phyloP scores from a whole-genome alignment of 2,888 invertebrate genomes.

The Amblyjoppa fuscipennis region DNA sequence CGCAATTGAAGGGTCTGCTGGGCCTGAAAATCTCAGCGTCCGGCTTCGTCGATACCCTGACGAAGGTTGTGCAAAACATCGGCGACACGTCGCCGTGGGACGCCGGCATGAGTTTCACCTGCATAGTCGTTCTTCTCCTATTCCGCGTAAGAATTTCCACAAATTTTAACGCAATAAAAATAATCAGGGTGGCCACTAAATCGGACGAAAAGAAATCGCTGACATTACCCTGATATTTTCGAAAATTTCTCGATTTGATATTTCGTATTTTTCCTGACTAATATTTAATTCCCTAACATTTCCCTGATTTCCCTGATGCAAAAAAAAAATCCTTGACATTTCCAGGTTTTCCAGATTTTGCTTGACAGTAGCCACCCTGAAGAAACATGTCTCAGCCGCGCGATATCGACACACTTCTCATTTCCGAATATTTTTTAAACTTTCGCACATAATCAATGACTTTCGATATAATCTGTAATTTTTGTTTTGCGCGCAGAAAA shows the following conservation, averaged over 20 bases:
- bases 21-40: slow-evolving; percentile 91
- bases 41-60: slow-evolving; percentile 91
- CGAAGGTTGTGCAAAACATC: slow-evolving; percentile 90
- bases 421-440: no score
- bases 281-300: no score
- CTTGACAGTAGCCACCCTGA: no score
- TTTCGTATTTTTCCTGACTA: no score
- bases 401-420: not conserved
- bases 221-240: no score
- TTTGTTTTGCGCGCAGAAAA: slow-evolving; percentile 87
- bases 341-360: no score
- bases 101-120: slow-evolving; percentile 89
- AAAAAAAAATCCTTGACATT: no score
- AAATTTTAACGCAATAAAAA: no score
- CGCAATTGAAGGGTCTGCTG: slow-evolving; percentile 92
- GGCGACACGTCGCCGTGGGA: slow-evolving; percentile 90
- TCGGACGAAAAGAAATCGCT: no score
- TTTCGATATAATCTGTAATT: slow-evolving; percentile 11
- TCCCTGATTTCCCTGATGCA: no score
- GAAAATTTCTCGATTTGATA: no score
- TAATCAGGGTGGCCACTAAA: no score
- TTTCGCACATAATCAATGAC: slow-evolving; percentile 22
- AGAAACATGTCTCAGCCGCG: not conserved
- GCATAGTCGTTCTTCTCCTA: slow-evolving; percentile 90
- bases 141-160: slow-evolving; percentile 89